Base-by-base conservation (phyloP, 2,797 vertebrate species). In the Gymnoscopelus microlampas region DNA sequence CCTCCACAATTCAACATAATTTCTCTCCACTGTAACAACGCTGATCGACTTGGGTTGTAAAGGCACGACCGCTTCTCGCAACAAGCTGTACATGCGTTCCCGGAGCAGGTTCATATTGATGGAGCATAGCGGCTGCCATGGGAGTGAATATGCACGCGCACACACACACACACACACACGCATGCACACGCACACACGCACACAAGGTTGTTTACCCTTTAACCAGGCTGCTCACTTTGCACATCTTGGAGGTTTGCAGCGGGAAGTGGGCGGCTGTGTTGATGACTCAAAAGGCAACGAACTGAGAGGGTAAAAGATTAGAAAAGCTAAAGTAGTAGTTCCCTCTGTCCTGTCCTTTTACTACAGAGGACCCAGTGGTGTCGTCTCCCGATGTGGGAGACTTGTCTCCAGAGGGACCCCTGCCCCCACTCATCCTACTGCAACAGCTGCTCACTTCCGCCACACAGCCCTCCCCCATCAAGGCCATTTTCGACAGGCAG, bases 401-500 rank as follows among this genome's bases (percentile, higher is more conserved):
- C 82, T 89, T 98, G 92, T 99, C 97, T 76, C 97, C 98, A 19
- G 98, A 99, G 85, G 97, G 97, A 72, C 98, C 97, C 0, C 94
- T 97, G 66, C 97, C 97, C 76, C 97, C 98, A 0, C 89, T 98
- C 89, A 97, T 98, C 82, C 95, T 99, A 60, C 76, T 99, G 65
- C 98, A 99, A 89, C 98, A 99, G 87, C 91, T 99, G 63, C 84
- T 99, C 51, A 95, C 96, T 3, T 93, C 98, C 15, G 97, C 97
- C 78, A 98, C 98, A 0, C 98, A 99, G 63, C 98, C 98, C 0
- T 99, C 98, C 0, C 97, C 98, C 0, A 96, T 99, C 85, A 99
- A 99, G 92, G 98, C 97, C 70, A 95, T 99, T 77, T 99, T 99
- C 85, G 95, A 98, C 87, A 94, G 96, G 60, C 97, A 96, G 63